phyloP scores from a whole-genome alignment of 2,797 vertebrate genomes.

The Uromys caudimaculatus region DNA sequence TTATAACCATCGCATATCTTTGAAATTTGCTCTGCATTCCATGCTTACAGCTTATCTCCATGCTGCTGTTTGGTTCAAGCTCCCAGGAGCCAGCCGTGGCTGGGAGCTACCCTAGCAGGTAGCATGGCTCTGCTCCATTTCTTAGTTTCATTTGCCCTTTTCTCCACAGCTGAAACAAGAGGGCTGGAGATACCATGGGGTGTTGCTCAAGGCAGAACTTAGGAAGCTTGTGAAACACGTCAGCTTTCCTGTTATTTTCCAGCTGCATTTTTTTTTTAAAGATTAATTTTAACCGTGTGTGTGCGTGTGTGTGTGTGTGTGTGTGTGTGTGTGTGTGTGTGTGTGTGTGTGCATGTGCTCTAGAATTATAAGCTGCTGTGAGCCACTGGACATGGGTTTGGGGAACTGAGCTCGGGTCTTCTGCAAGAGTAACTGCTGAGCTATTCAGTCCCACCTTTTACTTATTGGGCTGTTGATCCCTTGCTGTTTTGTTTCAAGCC shows the following conservation, averaged over 20 bases:
- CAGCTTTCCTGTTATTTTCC: neutral
- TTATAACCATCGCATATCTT: neutral
- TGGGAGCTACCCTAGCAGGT: neutral
- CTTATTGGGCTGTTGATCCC: neutral
- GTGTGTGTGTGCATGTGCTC: neutral
- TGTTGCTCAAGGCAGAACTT: constrained; percentile 44
- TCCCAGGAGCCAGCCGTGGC: rapidly evolving
- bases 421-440: neutral
- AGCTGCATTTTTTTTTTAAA: neutral
- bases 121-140: neutral
- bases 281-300: neutral
- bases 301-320: neutral
- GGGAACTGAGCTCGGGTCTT: neutral
- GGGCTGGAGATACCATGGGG: neutral
- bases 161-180: neutral
- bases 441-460: neutral
- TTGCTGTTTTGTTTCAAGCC: neutral
- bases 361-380: neutral
- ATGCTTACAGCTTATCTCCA: neutral
- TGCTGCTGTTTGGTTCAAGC: neutral
- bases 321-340: neutral
- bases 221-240: neutral
- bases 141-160: neutral
- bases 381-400: neutral
- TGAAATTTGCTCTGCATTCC: neutral